Percentiles rank a stretch among this genome's conserved stretches.
Evolutionary conservation across 2,888 invertebrate species (phyloP).

Genomic region (Acleris emargana): DNA sequence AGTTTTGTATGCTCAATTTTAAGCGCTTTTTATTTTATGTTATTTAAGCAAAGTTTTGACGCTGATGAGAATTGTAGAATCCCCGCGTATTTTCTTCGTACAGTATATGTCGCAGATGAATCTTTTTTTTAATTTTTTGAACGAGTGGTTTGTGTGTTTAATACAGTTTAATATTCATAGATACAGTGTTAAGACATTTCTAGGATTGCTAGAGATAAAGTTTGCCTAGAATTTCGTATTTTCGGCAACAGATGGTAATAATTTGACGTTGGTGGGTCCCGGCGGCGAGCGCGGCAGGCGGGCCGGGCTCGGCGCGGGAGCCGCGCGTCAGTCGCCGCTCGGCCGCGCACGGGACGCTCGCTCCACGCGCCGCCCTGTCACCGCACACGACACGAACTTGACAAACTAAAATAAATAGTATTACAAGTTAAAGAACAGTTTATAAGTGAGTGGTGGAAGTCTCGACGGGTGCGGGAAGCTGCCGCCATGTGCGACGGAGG

Average conservation of each 20-base stretch:
- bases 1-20: too few relatives aligned
- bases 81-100: slow-evolving; percentile 20
- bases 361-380: slow-evolving; percentile 23
- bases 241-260: too few relatives aligned
- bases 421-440: background rate
- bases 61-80: too few relatives aligned
- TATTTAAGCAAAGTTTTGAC: too few relatives aligned
- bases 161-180: too few relatives aligned
- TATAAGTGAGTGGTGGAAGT: slow-evolving; percentile 27
- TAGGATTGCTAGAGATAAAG: too few relatives aligned
- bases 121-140: too few relatives aligned
- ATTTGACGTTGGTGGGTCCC: too few relatives aligned
- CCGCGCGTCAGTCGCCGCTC: slow-evolving; percentile 45
- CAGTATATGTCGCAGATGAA: slow-evolving; percentile 60
- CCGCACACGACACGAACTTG: slow-evolving; percentile 18
- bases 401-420: slow-evolving; percentile 1
- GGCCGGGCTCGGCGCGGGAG: slow-evolving; percentile 41
- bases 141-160: too few relatives aligned
- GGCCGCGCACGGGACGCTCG: slow-evolving; percentile 45
- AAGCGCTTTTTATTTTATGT: slow-evolving; percentile 45
- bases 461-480: slow-evolving; percentile 8
- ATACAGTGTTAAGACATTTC: too few relatives aligned
- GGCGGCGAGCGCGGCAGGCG: slow-evolving; percentile 1
- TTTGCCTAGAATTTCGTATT: too few relatives aligned
- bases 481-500: slow-evolving; percentile 61